A percentile compares a stretch with the other conserved stretches of the same genome.
Evolutionary conservation across 2,888 invertebrate species (phyloP).

Genomic region (Drosophila flavopinicola): DNA sequence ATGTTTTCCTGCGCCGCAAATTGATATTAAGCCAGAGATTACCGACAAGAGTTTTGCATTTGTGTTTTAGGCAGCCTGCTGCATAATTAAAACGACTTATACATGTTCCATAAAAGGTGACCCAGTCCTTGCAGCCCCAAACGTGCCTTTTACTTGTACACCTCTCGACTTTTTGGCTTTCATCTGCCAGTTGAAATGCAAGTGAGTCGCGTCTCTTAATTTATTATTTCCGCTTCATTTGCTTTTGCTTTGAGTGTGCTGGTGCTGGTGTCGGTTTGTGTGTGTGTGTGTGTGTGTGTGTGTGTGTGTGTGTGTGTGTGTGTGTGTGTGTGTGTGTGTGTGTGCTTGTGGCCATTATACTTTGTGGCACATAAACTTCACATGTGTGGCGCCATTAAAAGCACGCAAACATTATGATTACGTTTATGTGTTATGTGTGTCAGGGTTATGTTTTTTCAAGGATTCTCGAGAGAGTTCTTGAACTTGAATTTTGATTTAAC

Average conservation of each 20-base stretch:
- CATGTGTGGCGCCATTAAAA: slow-evolving; percentile 65
- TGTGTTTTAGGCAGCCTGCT: slow-evolving; percentile 40
- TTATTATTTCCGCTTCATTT: slow-evolving; percentile 75
- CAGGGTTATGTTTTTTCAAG: slow-evolving; percentile 26
- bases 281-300: slow-evolving; percentile 1
- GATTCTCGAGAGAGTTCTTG: slow-evolving; percentile 1
- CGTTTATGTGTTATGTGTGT: slow-evolving; percentile 64
- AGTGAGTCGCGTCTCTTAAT: slow-evolving; percentile 50
- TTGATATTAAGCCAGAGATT: slow-evolving; percentile 46
- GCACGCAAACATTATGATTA: slow-evolving; percentile 69
- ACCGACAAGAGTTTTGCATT: slow-evolving; percentile 74
- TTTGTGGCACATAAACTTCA: slow-evolving; percentile 64
- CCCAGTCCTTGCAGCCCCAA: background rate
- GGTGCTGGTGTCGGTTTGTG: background rate
- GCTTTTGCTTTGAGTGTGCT: slow-evolving; percentile 6
- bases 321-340: slow-evolving; percentile 19
- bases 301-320: background rate
- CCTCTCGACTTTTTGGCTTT: slow-evolving; percentile 51
- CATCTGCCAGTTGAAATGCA: slow-evolving; percentile 39
- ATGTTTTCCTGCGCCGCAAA: slow-evolving; percentile 60
- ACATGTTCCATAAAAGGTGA: slow-evolving; percentile 44
- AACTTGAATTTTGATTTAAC: slow-evolving; percentile 29
- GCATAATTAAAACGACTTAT: slow-evolving; percentile 68
- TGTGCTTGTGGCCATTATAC: slow-evolving; percentile 57
- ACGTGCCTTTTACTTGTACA: slow-evolving; percentile 21